Evolutionary conservation across 2,888 invertebrate genomes (phyloP), one percentile per base, ranked within the genome.

Genomic region (Muscina levida): DNA sequence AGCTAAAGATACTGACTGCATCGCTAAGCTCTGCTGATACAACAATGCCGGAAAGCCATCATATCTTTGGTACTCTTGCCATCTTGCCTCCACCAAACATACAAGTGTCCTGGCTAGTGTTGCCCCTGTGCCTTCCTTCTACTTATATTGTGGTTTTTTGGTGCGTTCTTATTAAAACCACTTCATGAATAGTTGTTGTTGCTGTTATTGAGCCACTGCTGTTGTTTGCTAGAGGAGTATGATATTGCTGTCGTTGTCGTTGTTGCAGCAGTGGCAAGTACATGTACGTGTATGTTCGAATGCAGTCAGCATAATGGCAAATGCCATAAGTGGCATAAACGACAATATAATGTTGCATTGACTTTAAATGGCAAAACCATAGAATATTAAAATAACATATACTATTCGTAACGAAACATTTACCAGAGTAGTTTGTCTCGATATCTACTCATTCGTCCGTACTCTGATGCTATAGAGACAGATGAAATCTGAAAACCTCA

Each of bases 141-240:
- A 13, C 11, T 44, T 44, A 70, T 76, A 67, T 72, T 81, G 74
- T 68, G 74, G 74, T 56, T 72, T 71, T 57, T 70, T 70, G 77
- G 71, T 81, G 74, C 74, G 77, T 81, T 77, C 81, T 77, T 77
- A 74, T 77, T 75, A 71, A 76, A 82, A 78, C 82, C 79, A 82
- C 76, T 75, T 72, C 59, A 76, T 67, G 70, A 76, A 56, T 37
- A 44, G 68, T 59, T 42, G 53, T 26, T 53, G 72, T 57, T 73
- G 70, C 68, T 86, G 85, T 83, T 84, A 75, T 79, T 84, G 80
- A 82, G 59, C 56, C 56, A 51, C 53, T 73, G 75, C 31, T 67
- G 68, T 72, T 72, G 72, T 42, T 57, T n/a, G n/a, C n/a, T n/a
- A n/a, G n/a, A n/a, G n/a, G n/a, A n/a, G n/a, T 31, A 31, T 3